Evolutionary conservation across 2,113 vertebrate genomes (phyloP), one percentile per base, ranked within the genome.

Genomic region (Syngnathus floridae): DNA sequence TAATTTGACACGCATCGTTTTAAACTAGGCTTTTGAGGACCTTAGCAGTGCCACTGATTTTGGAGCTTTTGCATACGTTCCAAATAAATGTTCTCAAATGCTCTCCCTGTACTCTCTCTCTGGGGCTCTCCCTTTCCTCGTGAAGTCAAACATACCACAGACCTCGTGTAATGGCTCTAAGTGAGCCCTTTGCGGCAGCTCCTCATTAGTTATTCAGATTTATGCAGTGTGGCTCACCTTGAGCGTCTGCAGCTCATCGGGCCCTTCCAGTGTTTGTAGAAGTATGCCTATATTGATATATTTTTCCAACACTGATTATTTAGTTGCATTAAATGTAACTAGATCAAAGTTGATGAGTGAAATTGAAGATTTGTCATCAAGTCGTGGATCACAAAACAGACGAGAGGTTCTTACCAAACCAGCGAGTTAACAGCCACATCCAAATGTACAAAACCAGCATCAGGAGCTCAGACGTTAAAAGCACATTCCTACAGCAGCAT

Each of bases 201-300:
- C 62, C 72, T 83, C 81, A 79, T 90, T 73, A 75, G 60, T 66
- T 22, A 87, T 87, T 86, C 72, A 89, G 81, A 90, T 88, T 83
- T 87, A 90, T 87, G 76, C 83, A 67, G 61, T 31, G 13, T 71
- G 41, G 78, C 85, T 86, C 85, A 86, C 84, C 85, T 89, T 85
- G 83, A 84, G 78, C 79, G 60, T 69, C 65, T 67, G 79, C 85
- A 89, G 85, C 79, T 83, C 82, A 88, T 84, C 71, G 82, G 26
- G 80, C 79, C 82, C 64, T 71, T 10, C n/a, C 2, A 8, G 19
- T 21, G 48, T 51, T n/a, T 4, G 48, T 21, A 51, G 19, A 21
- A n/a, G 48, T 48, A 9, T 8, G 7, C 48, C 48, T 51, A 21
- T 21, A 9, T 54, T 54, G n/a, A 76, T 78, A 51, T 21, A 13